Evolutionary conservation across 30 jellyfish, hydroid and myxozoan species (phyloP), one percentile per base, ranked within the genome.

Genomic region (Pseudorhiza aurosa): DNA sequence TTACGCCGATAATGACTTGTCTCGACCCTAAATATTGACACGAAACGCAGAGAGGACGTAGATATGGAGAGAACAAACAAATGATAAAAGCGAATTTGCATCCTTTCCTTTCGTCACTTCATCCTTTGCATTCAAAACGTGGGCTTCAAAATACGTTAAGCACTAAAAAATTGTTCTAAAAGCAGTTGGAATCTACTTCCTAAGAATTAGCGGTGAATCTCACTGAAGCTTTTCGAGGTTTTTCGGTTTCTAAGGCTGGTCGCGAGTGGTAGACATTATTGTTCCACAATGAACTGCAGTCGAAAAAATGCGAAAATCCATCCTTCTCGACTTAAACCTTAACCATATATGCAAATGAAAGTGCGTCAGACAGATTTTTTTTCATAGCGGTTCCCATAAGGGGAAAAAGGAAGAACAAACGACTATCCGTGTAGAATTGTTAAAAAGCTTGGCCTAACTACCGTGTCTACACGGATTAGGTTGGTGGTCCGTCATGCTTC

Each of bases 221-320:
- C 22, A 1, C 37, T 53, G 67, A 53, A 53, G 67, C 35, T 53
- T 53, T 53, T 53, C 67, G 67, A 53, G 67, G 67, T 53, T 53
- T 53, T 53, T 53, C 33, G 67, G 67, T 53, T 53, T 53, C 35
- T 19, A 46, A 53, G 67, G 67, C 67, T 53, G 36, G 67, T 36
- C 67, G 67, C 67, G 67, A 53, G 67, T 53, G 24, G 62, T 36
- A n/a, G 19, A 53, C 67, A 53, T 53, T 19, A 14, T 2, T 12
- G 33, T 53, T 53, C 67, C 19, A 18, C 50, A 39, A 12, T 39
- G 50, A 39, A 39, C 50, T 7, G 50, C 50, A 7, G 50, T 39
- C 50, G 50, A 39, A n/a, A n/a, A n/a, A n/a, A n/a, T n/a, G n/a
- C n/a, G n/a, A n/a, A n/a, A n/a, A n/a, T n/a, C n/a, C n/a, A n/a